Evolutionary conservation across 2,797 vertebrate species (phyloP), one percentile per base, ranked within the genome.

Genomic region (Discoglossus pictus): DNA sequence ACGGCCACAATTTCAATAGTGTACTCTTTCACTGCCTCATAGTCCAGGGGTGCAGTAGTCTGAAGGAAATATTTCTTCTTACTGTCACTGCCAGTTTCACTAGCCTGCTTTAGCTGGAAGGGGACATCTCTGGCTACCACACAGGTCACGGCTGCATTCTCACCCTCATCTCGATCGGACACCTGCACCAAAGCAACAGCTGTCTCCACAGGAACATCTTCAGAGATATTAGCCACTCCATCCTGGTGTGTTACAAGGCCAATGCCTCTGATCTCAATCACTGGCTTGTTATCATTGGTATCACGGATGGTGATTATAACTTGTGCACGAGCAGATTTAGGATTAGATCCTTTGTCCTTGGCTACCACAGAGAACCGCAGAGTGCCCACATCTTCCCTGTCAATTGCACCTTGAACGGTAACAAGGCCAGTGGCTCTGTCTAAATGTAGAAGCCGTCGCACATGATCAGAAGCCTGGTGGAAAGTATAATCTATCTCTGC

Each of bases 11-110:
- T 97, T 82, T 97, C 93, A 3, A 99, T 96, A 2, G 90, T 92
- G 76, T 99, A 98, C 44, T 96, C 93, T 80, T 93, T 94, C 34
- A 95, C 83, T 0, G 87, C 88, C 78, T 99, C 97, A 0, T 94
- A 99, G 89, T 99, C 97, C 44, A 99, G 84, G 0, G 92, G 85
- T 0, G 93, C 97, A 3, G 97, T 98, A 1, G 96, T 99, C 83
- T 97, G 94, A 35, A 99, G 84, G 80, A 99, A 99, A 74, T 98
- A 99, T 59, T 99, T 99, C 84, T 95, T 95, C 82, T 95, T 98
- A 67, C 91, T 92, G 72, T 98, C 95, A 0, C 92, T 98, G 51
- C 91, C 88, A 0, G 94, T 93, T 69, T 98, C 94, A 0, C 93
- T 96, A 6, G 94, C 94, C 60, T 94, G 93, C 18, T 92, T 89